These are phyloP conservation scores for Recurvirostra avosetta DNA, from an alignment of 2,113 vertebrate species.

Conservation along the genomic window DNA sequence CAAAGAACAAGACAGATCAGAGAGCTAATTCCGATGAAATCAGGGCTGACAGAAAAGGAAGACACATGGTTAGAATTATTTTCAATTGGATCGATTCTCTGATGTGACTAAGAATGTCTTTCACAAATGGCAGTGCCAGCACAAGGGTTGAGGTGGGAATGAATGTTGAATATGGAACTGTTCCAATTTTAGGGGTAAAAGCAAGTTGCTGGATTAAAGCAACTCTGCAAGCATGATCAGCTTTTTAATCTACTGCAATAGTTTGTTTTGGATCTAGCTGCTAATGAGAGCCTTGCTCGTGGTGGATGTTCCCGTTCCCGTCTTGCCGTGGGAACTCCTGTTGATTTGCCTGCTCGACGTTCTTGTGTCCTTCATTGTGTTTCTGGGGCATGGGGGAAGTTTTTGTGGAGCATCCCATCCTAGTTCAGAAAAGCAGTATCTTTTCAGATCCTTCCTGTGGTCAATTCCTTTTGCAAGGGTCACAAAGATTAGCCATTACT, in stretches of 20 bases:
- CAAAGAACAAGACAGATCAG: background rate
- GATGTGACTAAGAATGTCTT: background rate
- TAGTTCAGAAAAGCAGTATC: background rate
- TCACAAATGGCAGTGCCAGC: background rate
- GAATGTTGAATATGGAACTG: background rate
- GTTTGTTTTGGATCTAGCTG: background rate
- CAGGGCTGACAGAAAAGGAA: background rate
- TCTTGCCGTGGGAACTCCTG: background rate
- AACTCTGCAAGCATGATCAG: background rate
- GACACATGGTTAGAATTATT: background rate
- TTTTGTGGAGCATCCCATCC: background rate
- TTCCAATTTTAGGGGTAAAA: background rate
- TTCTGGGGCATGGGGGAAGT: background rate
- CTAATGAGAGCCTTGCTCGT: background rate
- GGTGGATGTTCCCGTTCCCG: background rate
- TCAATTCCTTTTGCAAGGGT: background rate
- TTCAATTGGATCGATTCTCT: background rate
- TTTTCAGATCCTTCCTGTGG: background rate
- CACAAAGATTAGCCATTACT: background rate
- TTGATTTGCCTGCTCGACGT: background rate
- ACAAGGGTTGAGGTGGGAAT: background rate
- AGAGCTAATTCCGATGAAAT: background rate
- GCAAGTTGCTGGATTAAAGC: background rate
- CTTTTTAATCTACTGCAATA: background rate
- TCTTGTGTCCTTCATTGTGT: rapidly evolving